Conservation (phyloP, 2,797 vertebrate genomes). For the Chaetophractus vellerosus region DNA sequence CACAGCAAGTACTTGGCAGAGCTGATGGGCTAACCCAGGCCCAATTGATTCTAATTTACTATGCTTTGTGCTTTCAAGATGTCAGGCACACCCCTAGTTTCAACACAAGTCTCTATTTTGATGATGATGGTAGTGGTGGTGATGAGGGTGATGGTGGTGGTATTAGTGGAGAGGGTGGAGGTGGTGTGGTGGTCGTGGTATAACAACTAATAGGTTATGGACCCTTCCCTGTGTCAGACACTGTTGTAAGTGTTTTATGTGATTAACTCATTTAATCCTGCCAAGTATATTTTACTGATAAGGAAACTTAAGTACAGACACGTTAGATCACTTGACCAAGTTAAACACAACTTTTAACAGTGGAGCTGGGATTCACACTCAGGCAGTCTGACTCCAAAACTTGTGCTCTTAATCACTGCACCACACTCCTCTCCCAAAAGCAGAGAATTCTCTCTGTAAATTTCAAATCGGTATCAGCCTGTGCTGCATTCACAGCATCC, state of each 20-base stretch:
- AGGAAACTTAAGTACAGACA: neutral
- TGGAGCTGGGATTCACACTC: neutral
- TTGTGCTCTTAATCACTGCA: neutral
- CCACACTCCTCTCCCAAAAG: neutral
- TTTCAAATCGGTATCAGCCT: neutral
- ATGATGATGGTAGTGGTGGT: neutral
- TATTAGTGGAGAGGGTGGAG: neutral
- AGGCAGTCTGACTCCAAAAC: neutral
- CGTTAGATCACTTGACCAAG: neutral
- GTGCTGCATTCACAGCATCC: neutral
- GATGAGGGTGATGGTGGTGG: neutral
- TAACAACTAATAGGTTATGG: neutral
- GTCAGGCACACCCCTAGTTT: neutral
- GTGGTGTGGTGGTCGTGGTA: neutral
- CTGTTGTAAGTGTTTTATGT: neutral
- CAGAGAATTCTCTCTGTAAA: too few species aligned
- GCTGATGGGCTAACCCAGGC: neutral
- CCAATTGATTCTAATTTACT: neutral
- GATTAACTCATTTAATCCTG: too few species aligned
- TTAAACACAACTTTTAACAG: neutral
- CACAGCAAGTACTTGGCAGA: neutral
- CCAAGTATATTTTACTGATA: too few species aligned
- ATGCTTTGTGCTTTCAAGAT: neutral
- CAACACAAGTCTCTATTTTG: neutral
- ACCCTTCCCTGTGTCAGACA: neutral